Conservation (phyloP, 2,888 invertebrate genomes). For the Pachliopta kotzebuea region DNA sequence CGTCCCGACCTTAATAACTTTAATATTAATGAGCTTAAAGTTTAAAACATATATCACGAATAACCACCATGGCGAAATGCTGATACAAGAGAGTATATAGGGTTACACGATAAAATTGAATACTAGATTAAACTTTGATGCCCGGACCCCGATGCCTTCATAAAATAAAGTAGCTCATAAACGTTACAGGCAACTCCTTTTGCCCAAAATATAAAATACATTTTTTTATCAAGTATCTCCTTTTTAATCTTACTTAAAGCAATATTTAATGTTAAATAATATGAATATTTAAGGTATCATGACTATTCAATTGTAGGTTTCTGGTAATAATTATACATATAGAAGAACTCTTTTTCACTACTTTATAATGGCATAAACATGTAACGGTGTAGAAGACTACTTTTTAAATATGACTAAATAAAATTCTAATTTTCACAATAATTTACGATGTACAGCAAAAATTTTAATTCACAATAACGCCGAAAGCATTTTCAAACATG, state of each 20-base stretch:
- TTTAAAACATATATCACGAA: constrained; percentile 20
- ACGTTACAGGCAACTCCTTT: constrained; percentile 25
- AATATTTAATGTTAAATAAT: constrained; percentile 8
- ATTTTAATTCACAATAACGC: not conserved
- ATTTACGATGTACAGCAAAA: not conserved
- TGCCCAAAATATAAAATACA: constrained; percentile 13
- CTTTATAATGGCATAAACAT: not conserved
- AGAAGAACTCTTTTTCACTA: not conserved
- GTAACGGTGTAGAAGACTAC: not conserved
- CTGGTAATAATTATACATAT: not conserved
- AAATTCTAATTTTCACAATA: not conserved
- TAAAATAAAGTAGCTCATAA: constrained; percentile 27
- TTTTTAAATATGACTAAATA: not conserved
- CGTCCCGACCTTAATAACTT: constrained; percentile 41
- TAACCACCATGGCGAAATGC: not conserved
- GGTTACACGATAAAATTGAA: constrained; percentile 18
- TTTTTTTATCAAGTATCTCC: constrained; percentile 16
- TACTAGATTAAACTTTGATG: constrained; percentile 23
- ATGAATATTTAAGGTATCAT: not conserved
- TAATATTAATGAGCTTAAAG: constrained; percentile 49
- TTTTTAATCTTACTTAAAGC: constrained; percentile 13
- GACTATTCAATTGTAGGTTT: not conserved
- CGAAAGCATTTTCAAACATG: constrained; percentile 9
- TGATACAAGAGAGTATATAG: constrained; percentile 1
- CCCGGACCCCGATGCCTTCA: constrained; percentile 24